phyloP scores from a whole-genome alignment of 2,888 invertebrate species.

The Tuta absoluta region DNA sequence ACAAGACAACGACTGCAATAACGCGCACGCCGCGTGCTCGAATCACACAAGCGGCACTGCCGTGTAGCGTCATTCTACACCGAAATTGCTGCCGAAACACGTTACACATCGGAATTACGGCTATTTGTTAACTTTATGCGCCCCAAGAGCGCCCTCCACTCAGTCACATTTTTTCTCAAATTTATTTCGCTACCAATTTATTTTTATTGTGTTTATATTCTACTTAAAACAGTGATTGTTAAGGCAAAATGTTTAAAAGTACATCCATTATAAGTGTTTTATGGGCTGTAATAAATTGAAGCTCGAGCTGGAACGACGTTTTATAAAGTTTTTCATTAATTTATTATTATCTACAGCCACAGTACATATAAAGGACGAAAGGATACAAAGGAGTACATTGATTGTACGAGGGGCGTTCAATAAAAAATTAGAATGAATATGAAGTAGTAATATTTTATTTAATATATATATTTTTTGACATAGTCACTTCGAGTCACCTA shows the following conservation, averaged over 20 bases:
- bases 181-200: constrained; percentile 43
- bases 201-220: constrained; percentile 38
- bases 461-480: too few relatives aligned
- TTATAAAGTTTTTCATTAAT: not conserved
- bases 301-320: not conserved
- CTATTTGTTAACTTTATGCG: constrained; percentile 64
- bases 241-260: constrained; percentile 17
- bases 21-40: not conserved
- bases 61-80: constrained; percentile 42
- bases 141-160: constrained; percentile 51
- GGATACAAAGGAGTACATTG: too few relatives aligned
- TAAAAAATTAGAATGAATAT: too few relatives aligned
- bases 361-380: too few relatives aligned
- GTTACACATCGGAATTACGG: constrained; percentile 62
- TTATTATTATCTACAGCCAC: too few relatives aligned
- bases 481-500: too few relatives aligned
- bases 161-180: constrained; percentile 51
- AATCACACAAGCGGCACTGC: too few relatives aligned
- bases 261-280: constrained; percentile 8
- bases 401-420: too few relatives aligned
- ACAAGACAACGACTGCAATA: not conserved
- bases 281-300: constrained; percentile 15
- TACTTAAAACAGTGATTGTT: constrained; percentile 26
- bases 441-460: too few relatives aligned
- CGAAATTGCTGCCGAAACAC: constrained; percentile 60